These are phyloP conservation scores for Bombylius major DNA, from an alignment of 2,888 invertebrate species.

Conservation along the genomic window DNA sequence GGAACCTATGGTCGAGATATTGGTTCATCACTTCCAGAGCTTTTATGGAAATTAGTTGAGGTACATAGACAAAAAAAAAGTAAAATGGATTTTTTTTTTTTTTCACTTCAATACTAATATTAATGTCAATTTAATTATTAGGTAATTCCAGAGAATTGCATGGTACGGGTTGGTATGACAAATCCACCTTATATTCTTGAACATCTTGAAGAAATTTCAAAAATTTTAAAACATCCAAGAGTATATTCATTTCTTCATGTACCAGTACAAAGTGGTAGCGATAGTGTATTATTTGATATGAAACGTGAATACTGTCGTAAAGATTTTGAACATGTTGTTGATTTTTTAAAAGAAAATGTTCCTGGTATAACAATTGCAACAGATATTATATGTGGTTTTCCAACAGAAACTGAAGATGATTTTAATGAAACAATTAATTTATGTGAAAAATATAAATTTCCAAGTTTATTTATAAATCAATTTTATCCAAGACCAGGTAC, in stretches of 20 bases:
- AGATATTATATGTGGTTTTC: conserved; percentile 97
- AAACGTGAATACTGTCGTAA: conserved; percentile 83
- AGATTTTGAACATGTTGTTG: conserved; percentile 82
- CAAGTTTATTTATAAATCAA: conserved; percentile 94
- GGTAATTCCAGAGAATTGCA: conserved; percentile 47
- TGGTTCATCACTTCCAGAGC: conserved; percentile 70
- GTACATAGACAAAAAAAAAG: conserved; percentile 9
- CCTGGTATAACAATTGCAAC: conserved; percentile 89
- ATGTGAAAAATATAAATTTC: conserved; percentile 77
- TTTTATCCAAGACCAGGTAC: conserved; percentile 95
- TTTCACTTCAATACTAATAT: conserved; percentile 31
- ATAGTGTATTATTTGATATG: conserved; percentile 89
- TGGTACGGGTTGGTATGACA: conserved; percentile 90
- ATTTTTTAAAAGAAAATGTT: conserved; percentile 70
- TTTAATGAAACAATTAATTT: conserved; percentile 78
- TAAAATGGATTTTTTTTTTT: conserved; percentile 36
- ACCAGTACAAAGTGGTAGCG: conserved; percentile 96
- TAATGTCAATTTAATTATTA: background rate
- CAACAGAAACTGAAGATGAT: conserved; percentile 83
- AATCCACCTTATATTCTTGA: conserved; percentile 97
- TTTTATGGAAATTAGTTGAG: conserved; percentile 74
- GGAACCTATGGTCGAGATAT: conserved; percentile 96
- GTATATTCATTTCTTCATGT: conserved; percentile 95
- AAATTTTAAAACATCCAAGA: conserved; percentile 72
- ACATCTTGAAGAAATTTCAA: conserved; percentile 78